These are phyloP conservation scores for Pomphorhynchus laevis DNA, from an alignment of 1,140 invertebrate genomes.

Conservation along the genomic window DNA sequence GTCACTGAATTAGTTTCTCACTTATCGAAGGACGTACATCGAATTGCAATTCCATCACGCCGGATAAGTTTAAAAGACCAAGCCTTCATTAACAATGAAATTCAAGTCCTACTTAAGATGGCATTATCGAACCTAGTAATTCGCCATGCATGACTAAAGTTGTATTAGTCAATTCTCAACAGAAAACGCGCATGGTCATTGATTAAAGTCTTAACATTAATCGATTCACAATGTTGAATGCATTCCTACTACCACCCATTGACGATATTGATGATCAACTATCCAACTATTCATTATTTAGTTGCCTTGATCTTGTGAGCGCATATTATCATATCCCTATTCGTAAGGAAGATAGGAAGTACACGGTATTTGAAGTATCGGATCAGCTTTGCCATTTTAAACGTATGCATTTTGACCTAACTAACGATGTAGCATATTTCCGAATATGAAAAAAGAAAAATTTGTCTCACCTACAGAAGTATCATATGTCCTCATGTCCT, in stretches of 20 bases:
- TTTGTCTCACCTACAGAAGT: no score
- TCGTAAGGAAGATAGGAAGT: neutral
- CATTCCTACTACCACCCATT: neutral
- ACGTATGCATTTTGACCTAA: conserved; percentile 3
- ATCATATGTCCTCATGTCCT: no score
- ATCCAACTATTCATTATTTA: neutral
- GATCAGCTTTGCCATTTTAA: conserved; percentile 1
- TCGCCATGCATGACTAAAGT: conserved; percentile 21
- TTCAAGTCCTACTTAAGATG: no score
- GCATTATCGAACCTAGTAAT: conserved; percentile 11
- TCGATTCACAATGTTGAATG: neutral
- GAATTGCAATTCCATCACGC: no score
- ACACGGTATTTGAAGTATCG: neutral
- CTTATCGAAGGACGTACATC: no score
- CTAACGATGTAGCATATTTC: no score
- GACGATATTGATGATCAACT: neutral
- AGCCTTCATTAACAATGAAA: no score
- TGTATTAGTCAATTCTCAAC: conserved; percentile 22
- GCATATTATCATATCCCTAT: neutral
- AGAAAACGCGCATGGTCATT: conserved; percentile 14
- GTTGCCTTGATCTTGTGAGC: neutral
- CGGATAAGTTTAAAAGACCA: no score
- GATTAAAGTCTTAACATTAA: conserved; percentile 2
- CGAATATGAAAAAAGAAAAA: no score
- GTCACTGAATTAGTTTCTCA: no score